Conservation (phyloP, 2,113 vertebrate species). For the Cranoglanis bouderius region DNA sequence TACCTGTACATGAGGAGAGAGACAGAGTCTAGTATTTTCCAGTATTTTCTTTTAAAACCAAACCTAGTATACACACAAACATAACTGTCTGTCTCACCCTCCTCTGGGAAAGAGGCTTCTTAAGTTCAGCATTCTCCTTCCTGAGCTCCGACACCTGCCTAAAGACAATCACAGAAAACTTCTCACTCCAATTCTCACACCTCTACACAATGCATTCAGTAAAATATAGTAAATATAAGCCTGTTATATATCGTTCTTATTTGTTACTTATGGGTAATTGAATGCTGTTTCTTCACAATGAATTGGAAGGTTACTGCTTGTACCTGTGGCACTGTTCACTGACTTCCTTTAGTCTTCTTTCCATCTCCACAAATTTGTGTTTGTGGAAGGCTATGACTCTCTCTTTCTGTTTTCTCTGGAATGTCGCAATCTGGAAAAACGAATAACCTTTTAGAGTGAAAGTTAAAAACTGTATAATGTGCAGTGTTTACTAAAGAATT, state of each 20-base stretch:
- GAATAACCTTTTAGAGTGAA: too few species aligned
- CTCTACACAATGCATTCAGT: neutral
- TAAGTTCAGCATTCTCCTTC: constrained; percentile 79
- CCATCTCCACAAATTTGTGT: constrained; percentile 71
- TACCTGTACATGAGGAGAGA: constrained; percentile 56
- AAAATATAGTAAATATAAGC: neutral
- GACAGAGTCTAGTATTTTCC: neutral
- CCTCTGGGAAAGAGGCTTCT: constrained; percentile 78
- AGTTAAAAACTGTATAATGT: constrained; percentile 5
- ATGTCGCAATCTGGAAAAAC: constrained; percentile 75
- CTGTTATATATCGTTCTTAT: too few species aligned
- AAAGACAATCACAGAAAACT: constrained; percentile 12
- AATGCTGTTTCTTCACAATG: neutral
- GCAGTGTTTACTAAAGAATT: neutral
- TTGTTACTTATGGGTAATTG: too few species aligned
- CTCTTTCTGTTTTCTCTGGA: constrained; percentile 81
- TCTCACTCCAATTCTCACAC: neutral
- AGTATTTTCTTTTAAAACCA: neutral
- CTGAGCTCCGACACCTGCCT: constrained; percentile 75
- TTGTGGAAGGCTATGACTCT: constrained; percentile 75
- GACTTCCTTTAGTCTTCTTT: constrained; percentile 74
- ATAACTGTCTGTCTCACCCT: constrained; percentile 68
- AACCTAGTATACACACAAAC: neutral
- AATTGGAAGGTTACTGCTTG: neutral
- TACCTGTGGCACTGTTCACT: constrained; percentile 71